Evolutionary conservation across 2,888 invertebrate species (phyloP).

Genomic region (Dusona sp.): DNA sequence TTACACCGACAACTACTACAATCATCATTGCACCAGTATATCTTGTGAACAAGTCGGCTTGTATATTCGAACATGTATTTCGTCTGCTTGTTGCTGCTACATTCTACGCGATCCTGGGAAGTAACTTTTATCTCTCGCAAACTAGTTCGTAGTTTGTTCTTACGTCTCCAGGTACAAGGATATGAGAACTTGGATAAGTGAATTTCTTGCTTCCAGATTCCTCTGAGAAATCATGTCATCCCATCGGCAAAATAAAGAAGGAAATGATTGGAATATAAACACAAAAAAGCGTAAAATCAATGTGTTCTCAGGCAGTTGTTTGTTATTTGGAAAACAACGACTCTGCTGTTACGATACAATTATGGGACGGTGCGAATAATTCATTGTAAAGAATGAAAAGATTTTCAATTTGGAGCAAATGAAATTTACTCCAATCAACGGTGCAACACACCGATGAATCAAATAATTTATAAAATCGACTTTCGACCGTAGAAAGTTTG

Average conservation of each 20-base stretch:
- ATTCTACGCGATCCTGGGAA: slow-evolving; percentile 39
- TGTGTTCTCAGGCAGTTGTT: background rate
- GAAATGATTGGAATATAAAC: background rate
- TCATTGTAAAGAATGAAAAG: background rate
- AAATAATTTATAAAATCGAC: background rate
- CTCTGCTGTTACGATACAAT: background rate
- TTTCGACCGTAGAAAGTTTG: background rate
- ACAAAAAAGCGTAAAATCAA: background rate
- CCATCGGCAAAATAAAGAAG: background rate
- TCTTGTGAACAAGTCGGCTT: slow-evolving; percentile 22
- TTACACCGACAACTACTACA: slow-evolving; percentile 59
- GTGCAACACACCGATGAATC: background rate
- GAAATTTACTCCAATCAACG: background rate
- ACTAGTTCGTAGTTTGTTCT: slow-evolving; percentile 50
- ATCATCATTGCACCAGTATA: slow-evolving; percentile 38
- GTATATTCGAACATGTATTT: slow-evolving; percentile 36
- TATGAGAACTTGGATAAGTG: background rate
- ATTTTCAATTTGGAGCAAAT: background rate
- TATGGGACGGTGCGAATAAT: background rate
- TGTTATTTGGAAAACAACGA: background rate
- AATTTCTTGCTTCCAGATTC: slow-evolving; percentile 21
- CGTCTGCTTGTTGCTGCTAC: slow-evolving; percentile 43
- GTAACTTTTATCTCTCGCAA: slow-evolving; percentile 53
- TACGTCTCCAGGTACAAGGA: background rate
- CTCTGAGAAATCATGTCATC: background rate